Base-by-base conservation (phyloP, 2,888 invertebrate genomes). In the Darwinula stevensoni region DNA sequence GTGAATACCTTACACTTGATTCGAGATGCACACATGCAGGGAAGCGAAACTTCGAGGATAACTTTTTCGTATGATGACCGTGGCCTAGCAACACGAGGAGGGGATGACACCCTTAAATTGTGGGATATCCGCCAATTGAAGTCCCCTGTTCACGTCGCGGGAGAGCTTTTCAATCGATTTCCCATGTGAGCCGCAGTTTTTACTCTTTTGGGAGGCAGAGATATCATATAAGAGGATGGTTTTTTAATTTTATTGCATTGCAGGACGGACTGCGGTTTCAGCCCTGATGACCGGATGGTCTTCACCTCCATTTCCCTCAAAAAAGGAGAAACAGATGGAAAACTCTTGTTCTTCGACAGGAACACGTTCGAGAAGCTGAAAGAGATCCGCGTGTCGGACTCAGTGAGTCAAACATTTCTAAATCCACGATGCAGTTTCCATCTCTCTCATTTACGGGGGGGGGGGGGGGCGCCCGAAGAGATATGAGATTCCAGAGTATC, bases 21-120 rank as follows among this genome's bases (percentile, higher is more conserved):
- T 0, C 57, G 82, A 32, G 66, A 63, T 33, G 84, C 80, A 0
- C 91, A 94, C 51, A 58, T 62, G 34, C 64, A 62, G 39, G 71
- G 72, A 3, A 56, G 61, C 0, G 86, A 84, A 46, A 74, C 80
- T 15, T 70, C 76, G 0, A 71, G 72, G 34, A 56, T 97, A 18
- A 58, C 65, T 2, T 94, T 80, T 47, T 84, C 91, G 0, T 86
- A 94, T 44, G 62, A 82, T 34, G 75, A 76, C 1, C 59, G 63
- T 18, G 56, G 63, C 39, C 48, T 91, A 14, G 67, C 72, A 1
- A 75, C 78, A 0, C 58, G 91, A 36, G 70, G 73, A 32, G 73
- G 74, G 39, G 97, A 99, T 48, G 82, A 84, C 42, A 78, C 84
- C 0, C 52, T 97, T 39, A 97, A 94, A 50, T 50, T 97, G 1